Evolutionary conservation across 1,140 invertebrate genomes (phyloP).

Genomic region (Pissodes strobi): DNA sequence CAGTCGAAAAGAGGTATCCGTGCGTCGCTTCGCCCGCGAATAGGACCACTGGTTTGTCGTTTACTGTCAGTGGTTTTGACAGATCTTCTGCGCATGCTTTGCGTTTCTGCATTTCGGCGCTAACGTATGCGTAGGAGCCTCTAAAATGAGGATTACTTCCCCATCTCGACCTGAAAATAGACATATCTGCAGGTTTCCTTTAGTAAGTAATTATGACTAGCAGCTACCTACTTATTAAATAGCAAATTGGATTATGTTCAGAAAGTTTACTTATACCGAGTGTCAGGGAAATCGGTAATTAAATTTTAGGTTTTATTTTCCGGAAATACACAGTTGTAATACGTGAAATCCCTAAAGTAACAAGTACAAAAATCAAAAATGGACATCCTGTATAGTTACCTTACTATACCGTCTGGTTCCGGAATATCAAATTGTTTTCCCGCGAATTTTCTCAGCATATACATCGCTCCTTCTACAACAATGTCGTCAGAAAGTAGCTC

Average conservation of each 20-base stretch:
- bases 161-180: conserved; percentile 71
- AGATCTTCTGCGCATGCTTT: conserved; percentile 52
- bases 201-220: no score
- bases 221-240: no score
- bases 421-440: conserved; percentile 60
- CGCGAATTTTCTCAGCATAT: conserved; percentile 58
- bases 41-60: conserved; percentile 58
- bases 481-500: conserved; percentile 60
- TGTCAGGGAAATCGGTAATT: no score
- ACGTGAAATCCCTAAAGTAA: no score
- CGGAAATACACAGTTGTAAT: no score
- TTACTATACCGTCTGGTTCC: conserved; percentile 55
- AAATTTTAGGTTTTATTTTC: no score
- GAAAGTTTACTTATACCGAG: no score
- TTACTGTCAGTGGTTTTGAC: conserved; percentile 51
- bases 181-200: no score
- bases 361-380: no score
- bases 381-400: no score
- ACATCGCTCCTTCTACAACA: conserved; percentile 57
- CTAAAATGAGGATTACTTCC: conserved; percentile 66
- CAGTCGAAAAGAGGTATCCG: conserved; percentile 70
- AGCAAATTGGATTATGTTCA: no score
- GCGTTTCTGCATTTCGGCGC: conserved; percentile 59
- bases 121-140: conserved; percentile 73
- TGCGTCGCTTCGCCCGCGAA: conserved; percentile 78